Evolutionary conservation across 2,113 vertebrate species (phyloP).

Genomic region (Pomatorhinus ruficollis): DNA sequence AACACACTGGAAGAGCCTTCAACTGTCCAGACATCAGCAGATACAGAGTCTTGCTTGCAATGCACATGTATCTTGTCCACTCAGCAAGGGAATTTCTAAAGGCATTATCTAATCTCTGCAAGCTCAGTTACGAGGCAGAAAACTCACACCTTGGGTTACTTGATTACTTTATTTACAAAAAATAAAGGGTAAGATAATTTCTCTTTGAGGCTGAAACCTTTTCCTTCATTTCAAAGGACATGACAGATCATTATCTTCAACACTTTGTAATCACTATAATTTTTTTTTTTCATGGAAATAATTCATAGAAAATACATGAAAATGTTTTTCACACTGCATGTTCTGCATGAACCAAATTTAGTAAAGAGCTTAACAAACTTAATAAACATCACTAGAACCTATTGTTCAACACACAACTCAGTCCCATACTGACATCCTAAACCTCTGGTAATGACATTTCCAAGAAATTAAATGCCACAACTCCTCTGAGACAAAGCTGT

Average conservation of each 20-base stretch:
- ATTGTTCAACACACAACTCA: neutral
- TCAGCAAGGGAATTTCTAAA: neutral
- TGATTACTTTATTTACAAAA: neutral
- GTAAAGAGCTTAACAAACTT: neutral
- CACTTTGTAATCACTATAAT: neutral
- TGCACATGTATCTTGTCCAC: accelerated
- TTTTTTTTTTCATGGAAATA: neutral
- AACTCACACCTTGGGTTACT: neutral
- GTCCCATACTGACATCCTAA: neutral
- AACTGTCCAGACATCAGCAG: neutral
- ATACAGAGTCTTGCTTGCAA: neutral
- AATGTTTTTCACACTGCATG: neutral
- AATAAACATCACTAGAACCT: neutral
- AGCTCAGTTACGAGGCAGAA: neutral
- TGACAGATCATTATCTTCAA: neutral
- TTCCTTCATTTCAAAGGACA: neutral
- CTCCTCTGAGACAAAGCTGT: neutral
- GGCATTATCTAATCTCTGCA: neutral
- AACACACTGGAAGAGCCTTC: neutral
- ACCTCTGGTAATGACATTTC: neutral
- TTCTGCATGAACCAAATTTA: neutral
- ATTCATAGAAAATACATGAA: neutral
- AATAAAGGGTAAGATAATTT: neutral
- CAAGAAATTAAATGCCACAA: neutral
- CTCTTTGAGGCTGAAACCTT: neutral